A percentile compares a stretch with the other conserved stretches of the same genome.
Conservation (phyloP, 2,888 invertebrate genomes). For the Xestia xanthographa region DNA sequence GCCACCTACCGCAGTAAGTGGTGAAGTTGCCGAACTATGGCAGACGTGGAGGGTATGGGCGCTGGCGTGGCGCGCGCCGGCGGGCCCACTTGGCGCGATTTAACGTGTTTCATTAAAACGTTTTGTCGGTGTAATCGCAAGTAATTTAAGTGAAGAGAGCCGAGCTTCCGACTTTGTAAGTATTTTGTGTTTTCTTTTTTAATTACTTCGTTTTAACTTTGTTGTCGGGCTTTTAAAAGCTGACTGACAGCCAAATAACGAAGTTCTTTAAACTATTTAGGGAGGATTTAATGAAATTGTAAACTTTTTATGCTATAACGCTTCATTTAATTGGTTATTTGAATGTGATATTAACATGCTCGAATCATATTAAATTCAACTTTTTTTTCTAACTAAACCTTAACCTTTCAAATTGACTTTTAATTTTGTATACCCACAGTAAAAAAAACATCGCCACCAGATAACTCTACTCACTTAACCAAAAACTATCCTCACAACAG, state of each 20-base stretch:
- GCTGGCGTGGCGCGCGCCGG: constrained; percentile 71
- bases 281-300: constrained; percentile 87
- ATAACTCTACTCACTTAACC: background rate
- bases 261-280: constrained; percentile 89
- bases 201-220: constrained; percentile 91
- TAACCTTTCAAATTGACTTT: background rate
- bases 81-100: constrained; percentile 88
- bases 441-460: background rate
- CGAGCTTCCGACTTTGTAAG: constrained; percentile 90
- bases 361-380: background rate
- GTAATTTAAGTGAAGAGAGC: constrained; percentile 90
- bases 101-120: constrained; percentile 90
- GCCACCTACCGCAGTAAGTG: constrained; percentile 87
- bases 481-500: background rate
- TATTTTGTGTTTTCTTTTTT: constrained; percentile 91
- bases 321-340: constrained; percentile 78
- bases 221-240: constrained; percentile 89
- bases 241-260: constrained; percentile 90
- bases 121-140: constrained; percentile 91
- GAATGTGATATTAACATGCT: constrained; percentile 54
- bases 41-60: constrained; percentile 72
- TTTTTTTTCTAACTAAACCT: background rate
- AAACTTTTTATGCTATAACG: constrained; percentile 82
- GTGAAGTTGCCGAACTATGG: constrained; percentile 87
- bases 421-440: background rate